Evolutionary conservation across 2,113 vertebrate genomes (phyloP).

Genomic region (Dasyornis broadbenti): DNA sequence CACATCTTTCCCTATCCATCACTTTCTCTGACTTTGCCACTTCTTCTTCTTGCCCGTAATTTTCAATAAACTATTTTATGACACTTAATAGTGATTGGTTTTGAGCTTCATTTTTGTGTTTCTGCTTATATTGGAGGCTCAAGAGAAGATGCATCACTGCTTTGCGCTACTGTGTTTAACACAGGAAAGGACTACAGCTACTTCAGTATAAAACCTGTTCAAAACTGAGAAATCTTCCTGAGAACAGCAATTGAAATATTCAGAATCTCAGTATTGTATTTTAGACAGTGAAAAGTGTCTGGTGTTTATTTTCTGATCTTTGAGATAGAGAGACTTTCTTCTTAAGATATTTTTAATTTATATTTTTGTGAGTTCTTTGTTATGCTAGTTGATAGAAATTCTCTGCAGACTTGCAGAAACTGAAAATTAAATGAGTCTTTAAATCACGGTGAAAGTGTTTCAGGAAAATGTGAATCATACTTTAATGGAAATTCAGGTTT

Average conservation of each 20-base stretch:
- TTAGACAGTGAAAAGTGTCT: background rate
- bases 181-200: background rate
- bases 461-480: background rate
- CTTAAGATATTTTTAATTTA: background rate
- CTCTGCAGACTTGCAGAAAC: background rate
- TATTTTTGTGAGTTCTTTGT: background rate
- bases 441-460: background rate
- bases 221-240: background rate
- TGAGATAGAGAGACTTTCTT: background rate
- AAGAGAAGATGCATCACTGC: background rate
- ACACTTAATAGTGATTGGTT: background rate
- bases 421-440: background rate
- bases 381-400: background rate
- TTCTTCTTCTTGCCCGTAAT: background rate
- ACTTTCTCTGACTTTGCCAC: background rate
- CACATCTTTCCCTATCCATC: rapidly evolving
- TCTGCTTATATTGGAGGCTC: background rate
- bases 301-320: background rate
- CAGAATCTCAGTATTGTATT: background rate
- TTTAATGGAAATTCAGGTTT: background rate
- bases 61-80: background rate
- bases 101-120: background rate
- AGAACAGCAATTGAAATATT: background rate
- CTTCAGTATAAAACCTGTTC: background rate
- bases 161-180: background rate